These are phyloP conservation scores for Andrena flavipes DNA, from an alignment of 2,888 invertebrate genomes.

Conservation along the genomic window DNA sequence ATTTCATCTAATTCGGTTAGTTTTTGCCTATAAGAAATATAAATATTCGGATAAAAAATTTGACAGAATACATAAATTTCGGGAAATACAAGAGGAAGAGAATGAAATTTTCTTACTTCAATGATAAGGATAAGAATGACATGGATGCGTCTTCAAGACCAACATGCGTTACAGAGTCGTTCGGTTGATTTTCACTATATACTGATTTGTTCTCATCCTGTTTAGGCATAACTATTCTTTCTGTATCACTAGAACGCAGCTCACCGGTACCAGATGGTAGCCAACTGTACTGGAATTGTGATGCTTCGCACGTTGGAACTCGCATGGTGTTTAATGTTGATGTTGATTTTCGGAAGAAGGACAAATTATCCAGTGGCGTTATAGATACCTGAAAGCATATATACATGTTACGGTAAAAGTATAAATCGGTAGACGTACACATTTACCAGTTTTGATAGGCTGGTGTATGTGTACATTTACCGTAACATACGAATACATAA, in stretches of 20 bases:
- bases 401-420: too few species aligned
- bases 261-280: slow-evolving; percentile 24
- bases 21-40: slow-evolving; percentile 86
- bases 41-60: neutral
- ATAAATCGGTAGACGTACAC: too few species aligned
- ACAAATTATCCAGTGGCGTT: slow-evolving; percentile 86
- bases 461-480: neutral
- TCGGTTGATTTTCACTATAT: slow-evolving; percentile 44
- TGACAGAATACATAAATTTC: neutral
- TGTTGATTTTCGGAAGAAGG: slow-evolving; percentile 71
- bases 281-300: slow-evolving; percentile 38
- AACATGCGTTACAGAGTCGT: slow-evolving; percentile 61
- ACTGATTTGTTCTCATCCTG: slow-evolving; percentile 49
- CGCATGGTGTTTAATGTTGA: slow-evolving; percentile 57
- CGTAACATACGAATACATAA: neutral
- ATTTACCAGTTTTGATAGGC: neutral
- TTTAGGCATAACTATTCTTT: slow-evolving; percentile 28
- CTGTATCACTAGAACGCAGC: slow-evolving; percentile 62
- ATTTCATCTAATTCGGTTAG: slow-evolving; percentile 88
- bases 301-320: slow-evolving; percentile 35
- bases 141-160: slow-evolving; percentile 79
- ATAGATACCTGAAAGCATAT: slow-evolving; percentile 85
- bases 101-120: slow-evolving; percentile 77
- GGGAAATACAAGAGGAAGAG: slow-evolving; percentile 5
- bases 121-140: slow-evolving; percentile 80